phyloP scores from a whole-genome alignment of 2,888 invertebrate species.

The Dynastes tityus region DNA sequence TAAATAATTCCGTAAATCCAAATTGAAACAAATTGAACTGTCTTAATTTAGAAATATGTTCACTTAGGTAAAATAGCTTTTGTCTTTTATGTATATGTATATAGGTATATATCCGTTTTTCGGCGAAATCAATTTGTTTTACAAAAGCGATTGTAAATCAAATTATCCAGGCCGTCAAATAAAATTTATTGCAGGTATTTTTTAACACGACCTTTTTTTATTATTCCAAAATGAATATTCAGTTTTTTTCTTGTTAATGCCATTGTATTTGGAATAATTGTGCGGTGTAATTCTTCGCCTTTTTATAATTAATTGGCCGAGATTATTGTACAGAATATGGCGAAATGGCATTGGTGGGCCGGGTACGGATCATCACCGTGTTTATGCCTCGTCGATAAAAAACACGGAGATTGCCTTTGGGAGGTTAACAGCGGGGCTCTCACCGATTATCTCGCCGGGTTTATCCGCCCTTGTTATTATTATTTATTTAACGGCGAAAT shows the following conservation, averaged over 20 bases:
- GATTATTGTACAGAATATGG: not conserved
- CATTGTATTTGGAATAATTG: not conserved
- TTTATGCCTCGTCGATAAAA: constrained; percentile 8
- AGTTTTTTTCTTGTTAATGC: not conserved
- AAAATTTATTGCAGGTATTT: no score
- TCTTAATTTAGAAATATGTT: no score
- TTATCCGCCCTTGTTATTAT: constrained; percentile 6
- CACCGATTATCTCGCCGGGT: constrained; percentile 25
- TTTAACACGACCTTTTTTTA: no score
- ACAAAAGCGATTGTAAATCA: no score
- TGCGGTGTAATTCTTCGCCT: not conserved
- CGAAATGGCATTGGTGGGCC: not conserved
- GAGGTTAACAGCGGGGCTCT: not conserved
- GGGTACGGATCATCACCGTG: not conserved
- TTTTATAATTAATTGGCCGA: not conserved
- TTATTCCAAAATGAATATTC: no score
- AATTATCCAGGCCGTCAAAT: no score
- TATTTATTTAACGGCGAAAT: constrained; percentile 43
- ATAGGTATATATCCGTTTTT: no score
- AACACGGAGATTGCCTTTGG: constrained; percentile 18
- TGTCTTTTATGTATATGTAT: no score
- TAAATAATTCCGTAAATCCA: no score
- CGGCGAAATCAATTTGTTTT: no score
- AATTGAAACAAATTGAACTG: no score
- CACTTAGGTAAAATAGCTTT: no score